phyloP scores from a whole-genome alignment of 37 sponge, comb jelly and placozoan genomes.

The Petrosia ficiformis region DNA sequence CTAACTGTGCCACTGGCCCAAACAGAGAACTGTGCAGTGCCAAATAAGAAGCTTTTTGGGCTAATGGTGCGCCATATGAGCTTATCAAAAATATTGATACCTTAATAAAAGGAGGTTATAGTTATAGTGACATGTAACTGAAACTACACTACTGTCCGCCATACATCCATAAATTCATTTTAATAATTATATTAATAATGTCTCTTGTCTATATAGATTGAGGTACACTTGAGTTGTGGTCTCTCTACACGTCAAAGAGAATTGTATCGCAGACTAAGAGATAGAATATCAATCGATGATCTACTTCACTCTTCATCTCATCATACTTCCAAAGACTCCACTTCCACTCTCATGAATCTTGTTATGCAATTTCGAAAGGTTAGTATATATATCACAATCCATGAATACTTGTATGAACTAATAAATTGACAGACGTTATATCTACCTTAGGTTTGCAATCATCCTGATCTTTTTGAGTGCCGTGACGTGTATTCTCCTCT shows the following conservation, averaged over 20 bases:
- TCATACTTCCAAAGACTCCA: constrained; percentile 39
- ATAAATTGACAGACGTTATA: no score
- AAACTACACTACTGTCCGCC: no score
- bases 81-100: no score
- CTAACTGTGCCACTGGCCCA: no score
- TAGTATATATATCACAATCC: neutral
- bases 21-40: no score
- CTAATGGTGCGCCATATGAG: no score
- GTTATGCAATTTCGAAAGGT: constrained; percentile 99
- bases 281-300: constrained; percentile 85
- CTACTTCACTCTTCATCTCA: constrained; percentile 70
- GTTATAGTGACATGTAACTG: no score
- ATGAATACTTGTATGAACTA: neutral
- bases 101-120: no score
- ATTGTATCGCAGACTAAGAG: constrained; percentile 80
- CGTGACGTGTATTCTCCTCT: constrained; percentile 82
- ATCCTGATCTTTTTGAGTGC: constrained; percentile 93
- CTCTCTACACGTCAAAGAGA: constrained; percentile 66
- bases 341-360: constrained; percentile 87
- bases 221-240: constrained; percentile 73
- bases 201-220: constrained; percentile 48
- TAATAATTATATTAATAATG: constrained; percentile 2
- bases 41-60: no score
- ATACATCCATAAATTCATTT: no score
- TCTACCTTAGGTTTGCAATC: constrained; percentile 83